Base-by-base conservation (phyloP, 2,888 invertebrate genomes). In the Agrotis clavis region DNA sequence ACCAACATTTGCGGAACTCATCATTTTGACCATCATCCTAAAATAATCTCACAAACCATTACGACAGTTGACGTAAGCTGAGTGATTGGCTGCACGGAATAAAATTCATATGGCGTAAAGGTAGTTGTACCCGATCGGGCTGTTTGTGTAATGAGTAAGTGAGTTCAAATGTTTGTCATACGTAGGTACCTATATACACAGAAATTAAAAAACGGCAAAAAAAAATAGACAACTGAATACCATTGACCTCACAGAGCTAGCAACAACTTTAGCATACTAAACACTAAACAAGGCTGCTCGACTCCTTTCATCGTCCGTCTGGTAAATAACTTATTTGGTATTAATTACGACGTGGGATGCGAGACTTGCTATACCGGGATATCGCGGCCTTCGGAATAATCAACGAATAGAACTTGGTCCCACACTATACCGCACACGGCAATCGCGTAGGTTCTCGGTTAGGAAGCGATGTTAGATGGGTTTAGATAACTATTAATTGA, bases 341-440 rank as follows among this genome's bases (percentile, higher is more conserved):
- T 91, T 93, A 92, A 93, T 94, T 91, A 87, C 75, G 48, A 89
- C 89, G 94, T 94, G 91, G 94, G 94, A 89, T 90, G 89, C 77
- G 75, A 77, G 71, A 75, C 75, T 67, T 67, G 59, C 92, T 92
- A 89, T 91, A 90, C 89, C 87, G 76, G 90, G 92, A 85, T 85
- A 78, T 81, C 73, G 71, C 70, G 84, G 86, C 91, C 90, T 90
- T 92, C 79, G 85, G 86, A 86, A 88, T 89, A 89, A 89, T 89
- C 85, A 83, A 74, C 68, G 83, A 70, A 76, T 84, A 81, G 84
- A 86, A 71, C 71, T 81, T 88, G 66, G 86, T 91, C 94, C 94
- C 92, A 94, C 94, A 90, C 93, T 41, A 89, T 73, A 81, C 81
- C 87, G 59, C 77, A 86, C 80, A 82, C 84, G 87, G 89, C 11